A percentile compares a stretch with the other conserved stretches of the same genome.
These are phyloP conservation scores for Ptilodon capucinus DNA, from an alignment of 2,888 invertebrate genomes.

Conservation along the genomic window DNA sequence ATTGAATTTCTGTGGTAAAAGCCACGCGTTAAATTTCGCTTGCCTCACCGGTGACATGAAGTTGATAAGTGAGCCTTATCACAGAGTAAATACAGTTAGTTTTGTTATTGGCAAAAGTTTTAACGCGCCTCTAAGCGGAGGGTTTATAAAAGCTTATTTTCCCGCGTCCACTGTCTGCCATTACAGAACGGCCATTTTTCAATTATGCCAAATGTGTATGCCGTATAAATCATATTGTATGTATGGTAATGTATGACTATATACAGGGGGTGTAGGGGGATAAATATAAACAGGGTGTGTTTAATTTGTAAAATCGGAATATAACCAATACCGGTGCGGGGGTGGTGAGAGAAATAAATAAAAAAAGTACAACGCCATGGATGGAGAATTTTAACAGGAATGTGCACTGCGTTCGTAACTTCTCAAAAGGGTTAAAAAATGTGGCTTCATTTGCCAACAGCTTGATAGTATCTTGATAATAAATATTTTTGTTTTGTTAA, in stretches of 20 bases:
- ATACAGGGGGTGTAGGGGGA: constrained; percentile 20
- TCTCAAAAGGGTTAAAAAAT: too few species aligned
- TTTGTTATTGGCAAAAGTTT: too few species aligned
- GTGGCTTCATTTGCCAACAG: too few species aligned
- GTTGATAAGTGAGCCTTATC: too few species aligned
- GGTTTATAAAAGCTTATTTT: constrained; percentile 65
- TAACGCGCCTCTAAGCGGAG: too few species aligned
- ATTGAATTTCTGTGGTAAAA: too few species aligned
- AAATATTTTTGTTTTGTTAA: too few species aligned
- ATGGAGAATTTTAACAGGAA: not conserved
- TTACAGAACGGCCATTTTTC: constrained; percentile 75
- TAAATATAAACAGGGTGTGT: constrained; percentile 52
- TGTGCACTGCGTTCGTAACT: not conserved
- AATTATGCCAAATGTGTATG: constrained; percentile 79
- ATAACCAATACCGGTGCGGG: constrained; percentile 55
- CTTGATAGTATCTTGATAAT: too few species aligned
- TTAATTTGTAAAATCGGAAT: constrained; percentile 76
- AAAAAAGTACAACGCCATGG: constrained; percentile 6
- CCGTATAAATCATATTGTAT: constrained; percentile 71
- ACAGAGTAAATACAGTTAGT: too few species aligned
- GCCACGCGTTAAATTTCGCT: too few species aligned
- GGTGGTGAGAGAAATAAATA: constrained; percentile 37
- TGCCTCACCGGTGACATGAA: too few species aligned
- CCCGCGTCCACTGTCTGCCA: constrained; percentile 59
- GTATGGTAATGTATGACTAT: constrained; percentile 36